Base-by-base conservation (phyloP, 2,797 vertebrate species). In the Sebastes vulpes region DNA sequence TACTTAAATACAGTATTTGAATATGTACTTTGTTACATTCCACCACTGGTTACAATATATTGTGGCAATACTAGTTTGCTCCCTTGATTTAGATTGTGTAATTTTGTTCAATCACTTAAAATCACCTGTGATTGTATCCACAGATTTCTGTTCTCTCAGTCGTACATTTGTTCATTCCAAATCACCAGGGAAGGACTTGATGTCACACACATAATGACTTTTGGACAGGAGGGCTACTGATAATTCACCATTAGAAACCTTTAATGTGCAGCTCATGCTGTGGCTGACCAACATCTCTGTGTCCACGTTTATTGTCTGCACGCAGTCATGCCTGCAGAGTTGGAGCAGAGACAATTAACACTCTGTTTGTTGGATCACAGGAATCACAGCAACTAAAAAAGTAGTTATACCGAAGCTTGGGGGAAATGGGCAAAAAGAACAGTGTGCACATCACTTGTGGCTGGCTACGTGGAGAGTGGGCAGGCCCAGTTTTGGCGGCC, bases 391-490 rank as follows among this genome's bases (percentile, higher is more conserved):
- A 61, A 76, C 75, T 53, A 75, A 71, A 75, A 73, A 88, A 73
- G 69, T 76, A 72, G 83, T 74, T 79, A 60, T 73, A 79, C 18
- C 67, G 35, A 79, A 64, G 66, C 60, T 58, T 48, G 26, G 35
- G 66, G 50, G 65, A 92, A 81, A 87, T 71, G 29, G 81, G 75
- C 52, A 66, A 77, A 86, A 83, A 70, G 63, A 75, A 77, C 78
- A 88, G 42, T 6, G 14, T 72, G 75, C 64, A 59, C 69, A 80
- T 84, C 75, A 57, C 60, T 73, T 29, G 65, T 87, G 77, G 42
- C 77, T 82, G 81, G 78, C 82, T 68, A 57, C 0, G 60, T 81
- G 75, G 87, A 50, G 80, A 87, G 90, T 84, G 61, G 77, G 79
- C 63, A 52, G 77, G 75, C 77, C 68, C 61, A 7, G 4, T 67